Evolutionary conservation across 1,140 invertebrate species (phyloP), one percentile per base, ranked within the genome.

Genomic region (Apis dorsata): DNA sequence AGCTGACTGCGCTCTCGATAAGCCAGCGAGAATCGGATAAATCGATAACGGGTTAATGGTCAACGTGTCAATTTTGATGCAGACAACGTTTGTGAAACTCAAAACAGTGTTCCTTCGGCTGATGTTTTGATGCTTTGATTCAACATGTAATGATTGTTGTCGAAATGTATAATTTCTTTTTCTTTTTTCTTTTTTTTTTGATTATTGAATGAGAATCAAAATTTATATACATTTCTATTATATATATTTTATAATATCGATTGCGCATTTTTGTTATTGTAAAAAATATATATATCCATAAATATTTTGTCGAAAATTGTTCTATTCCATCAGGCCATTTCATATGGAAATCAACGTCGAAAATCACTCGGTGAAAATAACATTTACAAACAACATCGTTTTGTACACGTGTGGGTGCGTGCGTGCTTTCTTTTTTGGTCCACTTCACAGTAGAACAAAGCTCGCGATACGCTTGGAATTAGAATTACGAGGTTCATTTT

Each of bases 1-100:
- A 84, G 60, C 69, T 5, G 28, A 70, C n/a, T n/a, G 24, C 34
- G n/a, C 69, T 49, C 28, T 49, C 77, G 85, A 84, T 84, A 72
- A 86, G 53, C 59, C 28, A 15, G 17, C 51, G n/a, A 44, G 19
- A 24, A 57, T 70, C 57, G 51, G 57, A 21, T n/a, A 57, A n/a
- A 62, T 71, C 68, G 62, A 72, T 63, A 24, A 11, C 44, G 44
- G 24, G 63, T 44, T 75, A 68, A 83, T 73, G 59, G 72, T 84
- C 49, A 79, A 15, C 49, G 24, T 44, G 15, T 65, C 57, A 19
- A 19, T 44, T 28, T 21, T 44, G 10, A 59, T n/a, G 3, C 17
- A 53, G 28, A 21, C 12, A 13, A 69, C 57, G 57, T 72, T 63
- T 24, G 8, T 7, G 11, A 28, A 44, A 44, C 34, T 44, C 4